Base-by-base conservation (phyloP, 2,888 invertebrate species). In the Megaustenia siamemsis region DNA sequence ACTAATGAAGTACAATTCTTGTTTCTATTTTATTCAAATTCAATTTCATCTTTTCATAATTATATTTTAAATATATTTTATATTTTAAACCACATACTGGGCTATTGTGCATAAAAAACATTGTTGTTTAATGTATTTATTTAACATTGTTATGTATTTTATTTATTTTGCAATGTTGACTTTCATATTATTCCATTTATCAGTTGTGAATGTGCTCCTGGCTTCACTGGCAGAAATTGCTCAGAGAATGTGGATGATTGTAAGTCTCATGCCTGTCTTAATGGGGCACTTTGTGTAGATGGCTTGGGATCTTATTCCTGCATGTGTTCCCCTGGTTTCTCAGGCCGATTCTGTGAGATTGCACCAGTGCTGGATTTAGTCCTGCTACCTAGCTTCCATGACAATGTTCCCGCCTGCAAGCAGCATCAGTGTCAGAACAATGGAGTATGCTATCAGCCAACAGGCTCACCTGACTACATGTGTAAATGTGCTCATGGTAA, bases 361-460 rank as follows among this genome's bases (percentile, higher is more conserved):
- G 90, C 92, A 10, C 93, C 93, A 60, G 87, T 87, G 79, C 85
- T 88, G 80, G 84, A 85, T 83, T 82, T 87, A 80, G 83, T 83
- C 45, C 53, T 69, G 28, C 66, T 78, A 15, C 83, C 82, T 38
- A 84, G 60, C 38, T 94, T 97, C 97, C 93, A 96, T 97, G 79
- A 76, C 40, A 40, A 84, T 86, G 81, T 97, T 97, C 32, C 98
- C 86, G 98, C 98, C 24, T 99, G 99, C 94, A 97, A 98, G 88
- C 93, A 98, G 94, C 98, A 98, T 95, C 98, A 99, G 94, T 99
- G 99, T 94, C 97, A 98, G 93, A 98, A 99, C 94, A 99, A 93
- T 75, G 94, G 93, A 85, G 97, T 98, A 63, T 99, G 98, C 95
- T 98, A 98, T 94, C 97, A 98, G 94, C 98, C 97, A 3, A 91